Percentiles rank a stretch among this genome's conserved stretches.
phyloP scores from a whole-genome alignment of 2,888 invertebrate species.

The Pseudococcus jackbeardsleyi region DNA sequence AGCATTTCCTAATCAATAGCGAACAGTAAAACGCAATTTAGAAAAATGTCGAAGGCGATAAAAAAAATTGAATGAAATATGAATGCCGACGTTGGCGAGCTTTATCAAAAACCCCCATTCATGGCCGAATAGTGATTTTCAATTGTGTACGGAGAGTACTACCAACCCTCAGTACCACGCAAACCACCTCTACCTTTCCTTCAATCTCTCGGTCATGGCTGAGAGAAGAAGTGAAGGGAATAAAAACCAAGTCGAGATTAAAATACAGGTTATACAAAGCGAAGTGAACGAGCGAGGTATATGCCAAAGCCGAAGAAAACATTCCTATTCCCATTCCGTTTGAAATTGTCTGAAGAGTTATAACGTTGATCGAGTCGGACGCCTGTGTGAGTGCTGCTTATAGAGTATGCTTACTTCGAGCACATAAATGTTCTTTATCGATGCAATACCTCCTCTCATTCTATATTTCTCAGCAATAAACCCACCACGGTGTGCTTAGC shows the following conservation, averaged over 20 bases:
- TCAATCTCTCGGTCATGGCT: not conserved
- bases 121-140: conserved; percentile 14
- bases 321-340: not conserved
- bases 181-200: not conserved
- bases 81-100: conserved; percentile 23
- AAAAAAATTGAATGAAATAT: conserved; percentile 32
- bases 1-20: conserved; percentile 29
- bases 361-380: conserved; percentile 8
- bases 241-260: not conserved
- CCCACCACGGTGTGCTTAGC: not conserved
- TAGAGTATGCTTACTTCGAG: conserved; percentile 1
- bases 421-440: conserved; percentile 23
- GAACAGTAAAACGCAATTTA: conserved; percentile 43
- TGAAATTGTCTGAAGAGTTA: conserved; percentile 14
- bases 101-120: conserved; percentile 27
- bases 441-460: not conserved
- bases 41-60: conserved; percentile 42
- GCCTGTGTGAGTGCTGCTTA: not conserved
- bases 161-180: not conserved
- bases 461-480: not conserved
- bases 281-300: not conserved
- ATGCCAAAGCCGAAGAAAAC: not conserved
- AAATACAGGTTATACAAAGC: not conserved
- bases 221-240: not conserved
- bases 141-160: conserved; percentile 16